A percentile compares a stretch with the other conserved stretches of the same genome.
Evolutionary conservation across 2,888 invertebrate species (phyloP).

Genomic region (Melipona beecheii): DNA sequence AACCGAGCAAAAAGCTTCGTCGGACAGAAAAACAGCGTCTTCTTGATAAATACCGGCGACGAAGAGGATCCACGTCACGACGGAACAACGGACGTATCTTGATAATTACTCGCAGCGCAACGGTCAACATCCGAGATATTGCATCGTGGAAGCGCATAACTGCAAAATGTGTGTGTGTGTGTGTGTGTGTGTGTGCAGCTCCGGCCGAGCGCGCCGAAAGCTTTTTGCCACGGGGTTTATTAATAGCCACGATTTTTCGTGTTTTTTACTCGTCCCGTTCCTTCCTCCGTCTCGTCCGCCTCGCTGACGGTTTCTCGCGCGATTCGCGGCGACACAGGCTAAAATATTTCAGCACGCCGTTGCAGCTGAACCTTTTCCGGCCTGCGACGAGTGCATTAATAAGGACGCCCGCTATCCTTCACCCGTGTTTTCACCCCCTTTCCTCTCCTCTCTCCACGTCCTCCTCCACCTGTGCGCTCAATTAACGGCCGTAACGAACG

Average conservation of each 20-base stretch:
- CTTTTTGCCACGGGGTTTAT: constrained; percentile 69
- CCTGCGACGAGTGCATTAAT: constrained; percentile 70
- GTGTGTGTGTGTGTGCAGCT: neutral
- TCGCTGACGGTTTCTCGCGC: constrained; percentile 7
- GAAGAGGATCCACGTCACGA: neutral
- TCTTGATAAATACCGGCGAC: neutral
- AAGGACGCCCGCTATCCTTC: constrained; percentile 52
- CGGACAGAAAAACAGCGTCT: neutral
- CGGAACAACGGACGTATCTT: neutral
- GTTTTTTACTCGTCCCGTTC: constrained; percentile 44
- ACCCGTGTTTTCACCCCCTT: constrained; percentile 39
- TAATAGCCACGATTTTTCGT: constrained; percentile 77
- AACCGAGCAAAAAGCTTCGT: neutral
- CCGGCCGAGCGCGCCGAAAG: constrained; percentile 47
- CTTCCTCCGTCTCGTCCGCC: constrained; percentile 10
- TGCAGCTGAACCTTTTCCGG: constrained; percentile 60
- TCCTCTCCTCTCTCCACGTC: neutral
- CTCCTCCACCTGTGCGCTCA: neutral
- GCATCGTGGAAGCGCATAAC: constrained; percentile 35
- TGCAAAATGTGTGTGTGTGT: no score
- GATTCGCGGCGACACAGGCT: constrained; percentile 45
- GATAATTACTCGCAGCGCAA: constrained; percentile 20
- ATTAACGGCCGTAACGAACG: constrained; percentile 19
- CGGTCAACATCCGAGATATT: constrained; percentile 34
- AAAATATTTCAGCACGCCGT: constrained; percentile 67